Evolutionary conservation across 2,888 invertebrate genomes (phyloP).

Genomic region (Thalpophila matura): DNA sequence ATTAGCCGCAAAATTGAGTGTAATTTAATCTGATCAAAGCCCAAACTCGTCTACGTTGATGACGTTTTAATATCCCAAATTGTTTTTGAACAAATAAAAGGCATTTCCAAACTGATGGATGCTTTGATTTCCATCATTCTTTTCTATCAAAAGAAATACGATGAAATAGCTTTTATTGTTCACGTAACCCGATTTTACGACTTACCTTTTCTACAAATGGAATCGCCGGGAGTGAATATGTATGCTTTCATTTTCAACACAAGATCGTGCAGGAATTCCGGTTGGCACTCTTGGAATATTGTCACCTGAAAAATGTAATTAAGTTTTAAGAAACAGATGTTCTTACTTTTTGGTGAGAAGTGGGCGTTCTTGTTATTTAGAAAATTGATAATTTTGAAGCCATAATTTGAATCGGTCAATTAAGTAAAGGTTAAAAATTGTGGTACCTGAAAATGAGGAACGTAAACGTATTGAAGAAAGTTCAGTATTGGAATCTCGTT

Average conservation of each 20-base stretch:
- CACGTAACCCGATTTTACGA: constrained; percentile 42
- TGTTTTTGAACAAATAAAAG: not conserved
- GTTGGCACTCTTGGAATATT: constrained; percentile 99
- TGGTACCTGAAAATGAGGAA: too few species aligned
- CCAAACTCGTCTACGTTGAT: not conserved
- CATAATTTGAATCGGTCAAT: not conserved
- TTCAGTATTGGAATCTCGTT: too few species aligned
- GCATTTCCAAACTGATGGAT: not conserved
- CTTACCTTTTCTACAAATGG: constrained; percentile 97
- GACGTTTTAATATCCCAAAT: constrained; percentile 9
- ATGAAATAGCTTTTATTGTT: constrained; percentile 2
- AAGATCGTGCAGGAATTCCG: constrained; percentile 98
- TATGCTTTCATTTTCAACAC: constrained; percentile 99
- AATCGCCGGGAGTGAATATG: constrained; percentile 99
- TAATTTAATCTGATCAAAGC: not conserved
- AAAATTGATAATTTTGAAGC: too few species aligned
- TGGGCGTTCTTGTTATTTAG: too few species aligned
- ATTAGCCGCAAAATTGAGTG: not conserved
- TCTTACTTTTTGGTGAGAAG: too few species aligned
- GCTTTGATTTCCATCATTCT: constrained; percentile 27
- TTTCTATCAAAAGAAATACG: constrained; percentile 26
- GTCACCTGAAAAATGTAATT: constrained; percentile 93
- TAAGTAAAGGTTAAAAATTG: too few species aligned
- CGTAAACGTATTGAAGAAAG: too few species aligned
- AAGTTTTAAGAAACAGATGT: not conserved